phyloP scores from a whole-genome alignment of 2,113 vertebrate genomes.

The Nettapus auritus region DNA sequence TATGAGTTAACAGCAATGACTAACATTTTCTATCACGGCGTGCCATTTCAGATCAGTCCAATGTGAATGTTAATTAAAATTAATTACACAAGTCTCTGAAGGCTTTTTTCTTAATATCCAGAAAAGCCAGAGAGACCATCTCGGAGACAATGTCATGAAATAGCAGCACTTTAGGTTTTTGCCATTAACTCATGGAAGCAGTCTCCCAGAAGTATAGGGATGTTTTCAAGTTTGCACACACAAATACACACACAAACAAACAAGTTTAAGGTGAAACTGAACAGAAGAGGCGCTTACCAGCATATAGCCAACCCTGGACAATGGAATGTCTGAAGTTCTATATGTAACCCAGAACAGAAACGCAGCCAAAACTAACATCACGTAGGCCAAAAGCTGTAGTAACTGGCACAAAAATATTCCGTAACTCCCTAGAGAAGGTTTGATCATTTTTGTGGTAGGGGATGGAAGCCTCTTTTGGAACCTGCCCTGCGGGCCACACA shows the following conservation, averaged over 20 bases:
- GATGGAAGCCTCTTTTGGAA: slow-evolving; percentile 6
- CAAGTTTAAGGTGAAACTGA: background rate
- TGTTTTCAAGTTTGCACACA: background rate
- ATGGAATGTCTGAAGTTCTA: background rate
- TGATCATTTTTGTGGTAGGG: background rate
- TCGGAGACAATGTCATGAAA: background rate
- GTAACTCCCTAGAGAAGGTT: background rate
- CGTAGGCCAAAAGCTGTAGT: background rate
- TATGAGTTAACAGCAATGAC: slow-evolving; percentile 69
- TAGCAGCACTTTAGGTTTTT: background rate
- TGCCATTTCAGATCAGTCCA: slow-evolving; percentile 46
- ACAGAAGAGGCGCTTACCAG: background rate
- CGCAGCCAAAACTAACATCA: slow-evolving; percentile 19
- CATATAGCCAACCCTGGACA: background rate
- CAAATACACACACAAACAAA: background rate
- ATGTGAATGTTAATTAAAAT: slow-evolving; percentile 71
- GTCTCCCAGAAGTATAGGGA: background rate
- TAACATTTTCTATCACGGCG: slow-evolving; percentile 70
- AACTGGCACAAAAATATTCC: slow-evolving; percentile 46
- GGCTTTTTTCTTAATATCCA: slow-evolving; percentile 8
- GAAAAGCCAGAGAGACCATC: background rate
- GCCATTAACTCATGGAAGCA: background rate
- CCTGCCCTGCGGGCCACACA: background rate
- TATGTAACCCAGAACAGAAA: slow-evolving; percentile 22
- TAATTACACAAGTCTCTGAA: slow-evolving; percentile 58